These are phyloP conservation scores for Tipula helvola DNA, from an alignment of 2,888 invertebrate species.

Conservation along the genomic window DNA sequence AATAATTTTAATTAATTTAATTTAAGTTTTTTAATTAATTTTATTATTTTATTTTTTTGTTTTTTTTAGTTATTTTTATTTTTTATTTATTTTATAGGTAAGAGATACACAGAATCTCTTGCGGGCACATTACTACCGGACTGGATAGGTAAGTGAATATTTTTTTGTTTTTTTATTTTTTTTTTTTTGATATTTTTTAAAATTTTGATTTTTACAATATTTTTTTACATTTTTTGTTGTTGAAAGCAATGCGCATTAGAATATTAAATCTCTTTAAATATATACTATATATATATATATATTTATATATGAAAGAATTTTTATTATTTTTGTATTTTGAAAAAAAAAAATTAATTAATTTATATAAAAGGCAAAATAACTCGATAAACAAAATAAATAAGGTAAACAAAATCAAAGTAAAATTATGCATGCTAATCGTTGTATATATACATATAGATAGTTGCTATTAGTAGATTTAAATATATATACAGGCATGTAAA, in stretches of 20 bases:
- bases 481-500: neutral
- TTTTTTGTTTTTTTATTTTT: constrained; percentile 19
- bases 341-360: neutral
- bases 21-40: neutral
- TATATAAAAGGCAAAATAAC: neutral
- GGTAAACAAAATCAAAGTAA: neutral
- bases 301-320: constrained; percentile 8
- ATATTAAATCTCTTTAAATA: neutral
- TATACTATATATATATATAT: too few relatives aligned
- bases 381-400: neutral
- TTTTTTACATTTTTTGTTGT: constrained; percentile 13
- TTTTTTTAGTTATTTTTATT: constrained; percentile 4
- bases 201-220: constrained; percentile 16
- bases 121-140: constrained; percentile 38
- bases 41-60: neutral
- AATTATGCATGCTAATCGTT: neutral
- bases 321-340: constrained; percentile 11
- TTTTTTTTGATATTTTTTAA: constrained; percentile 18
- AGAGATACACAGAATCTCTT: constrained; percentile 40
- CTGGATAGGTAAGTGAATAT: constrained; percentile 36
- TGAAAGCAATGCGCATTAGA: constrained; percentile 6
- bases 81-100: constrained; percentile 29
- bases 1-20: neutral
- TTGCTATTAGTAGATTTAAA: neutral
- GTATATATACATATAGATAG: neutral